Percentiles rank a stretch among this genome's conserved stretches.
phyloP scores from a whole-genome alignment of 1,140 invertebrate genomes.

The Mya arenaria region DNA sequence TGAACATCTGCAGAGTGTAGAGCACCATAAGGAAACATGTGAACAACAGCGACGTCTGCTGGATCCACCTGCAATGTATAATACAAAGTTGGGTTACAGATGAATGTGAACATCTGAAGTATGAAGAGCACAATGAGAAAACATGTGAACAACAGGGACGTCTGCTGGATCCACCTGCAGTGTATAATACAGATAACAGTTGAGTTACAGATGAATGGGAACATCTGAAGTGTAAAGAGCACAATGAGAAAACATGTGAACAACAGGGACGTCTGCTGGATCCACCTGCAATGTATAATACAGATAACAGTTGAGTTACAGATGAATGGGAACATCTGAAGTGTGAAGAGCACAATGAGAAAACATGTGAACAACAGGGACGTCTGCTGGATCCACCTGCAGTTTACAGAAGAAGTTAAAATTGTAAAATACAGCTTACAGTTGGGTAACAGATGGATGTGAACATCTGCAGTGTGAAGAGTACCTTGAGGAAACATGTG shows the following conservation, averaged over 20 bases:
- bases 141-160: conserved; percentile 87
- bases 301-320: not conserved
- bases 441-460: conserved; percentile 83
- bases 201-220: conserved; percentile 84
- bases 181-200: not conserved
- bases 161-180: conserved; percentile 91
- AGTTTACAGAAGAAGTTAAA: no score
- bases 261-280: conserved; percentile 89
- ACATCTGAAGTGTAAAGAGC: conserved; percentile 89
- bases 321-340: conserved; percentile 88
- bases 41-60: conserved; percentile 90
- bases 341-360: conserved; percentile 89
- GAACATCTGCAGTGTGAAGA: conserved; percentile 89
- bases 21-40: conserved; percentile 88
- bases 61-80: conserved; percentile 86
- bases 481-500: conserved; percentile 87
- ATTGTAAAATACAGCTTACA: not conserved
- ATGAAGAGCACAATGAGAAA: conserved; percentile 90
- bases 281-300: conserved; percentile 85
- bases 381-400: conserved; percentile 92
- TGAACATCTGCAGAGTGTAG: conserved; percentile 89
- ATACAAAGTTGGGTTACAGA: no score
- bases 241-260: conserved; percentile 88
- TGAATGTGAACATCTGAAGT: conserved; percentile 88
- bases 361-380: conserved; percentile 87